Evolutionary conservation across 2,888 invertebrate genomes (phyloP).

Genomic region (Xestia xanthographa): DNA sequence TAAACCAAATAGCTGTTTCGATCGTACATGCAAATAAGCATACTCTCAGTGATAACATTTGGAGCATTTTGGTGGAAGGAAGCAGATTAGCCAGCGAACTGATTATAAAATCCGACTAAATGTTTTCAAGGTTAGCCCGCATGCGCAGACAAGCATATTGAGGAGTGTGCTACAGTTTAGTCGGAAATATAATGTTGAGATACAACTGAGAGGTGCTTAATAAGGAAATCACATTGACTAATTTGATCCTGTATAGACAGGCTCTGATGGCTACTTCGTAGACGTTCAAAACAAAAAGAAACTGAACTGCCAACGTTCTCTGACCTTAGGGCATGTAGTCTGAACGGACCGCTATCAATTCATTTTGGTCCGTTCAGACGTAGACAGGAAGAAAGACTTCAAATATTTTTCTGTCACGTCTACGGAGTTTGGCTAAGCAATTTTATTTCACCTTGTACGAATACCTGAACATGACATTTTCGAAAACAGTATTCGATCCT

Average conservation of each 20-base stretch:
- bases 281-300: background rate
- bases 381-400: background rate
- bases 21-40: background rate
- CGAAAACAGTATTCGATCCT: background rate
- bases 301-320: background rate
- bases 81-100: background rate
- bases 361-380: too few species aligned
- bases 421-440: background rate
- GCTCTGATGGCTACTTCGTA: background rate
- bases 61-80: conserved; percentile 15
- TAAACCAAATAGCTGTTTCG: too few species aligned
- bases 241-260: too few species aligned
- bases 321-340: too few species aligned
- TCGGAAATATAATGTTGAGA: background rate
- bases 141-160: conserved; percentile 17
- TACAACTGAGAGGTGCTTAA: conserved; percentile 8
- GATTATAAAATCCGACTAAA: background rate
- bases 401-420: background rate
- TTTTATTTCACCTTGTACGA: background rate
- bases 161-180: conserved; percentile 21
- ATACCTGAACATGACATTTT: background rate
- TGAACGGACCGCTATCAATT: too few species aligned
- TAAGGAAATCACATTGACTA: conserved; percentile 7
- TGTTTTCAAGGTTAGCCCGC: conserved; percentile 13
- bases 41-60: background rate